These are phyloP conservation scores for Callinectes sapidus DNA, from an alignment of 2,888 invertebrate genomes.

Conservation along the genomic window DNA sequence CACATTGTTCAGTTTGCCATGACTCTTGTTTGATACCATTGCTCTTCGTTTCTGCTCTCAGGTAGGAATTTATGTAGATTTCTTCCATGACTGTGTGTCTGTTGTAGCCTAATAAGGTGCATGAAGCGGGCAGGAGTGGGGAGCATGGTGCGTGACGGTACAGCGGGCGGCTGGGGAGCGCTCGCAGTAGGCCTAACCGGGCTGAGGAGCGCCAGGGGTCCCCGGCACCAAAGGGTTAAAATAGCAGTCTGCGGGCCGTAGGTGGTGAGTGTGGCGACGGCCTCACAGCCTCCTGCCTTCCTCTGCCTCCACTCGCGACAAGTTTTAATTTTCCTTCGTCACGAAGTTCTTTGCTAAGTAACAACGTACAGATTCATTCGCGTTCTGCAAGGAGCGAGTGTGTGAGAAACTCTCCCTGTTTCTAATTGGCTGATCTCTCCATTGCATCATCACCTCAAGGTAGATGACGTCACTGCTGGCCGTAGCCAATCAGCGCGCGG, in stretches of 20 bases:
- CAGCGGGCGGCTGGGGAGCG: conserved; percentile 40
- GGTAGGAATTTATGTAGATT: not conserved
- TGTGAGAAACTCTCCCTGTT: conserved; percentile 39
- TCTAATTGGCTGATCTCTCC: conserved; percentile 62
- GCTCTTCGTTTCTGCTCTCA: not conserved
- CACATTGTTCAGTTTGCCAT: not conserved
- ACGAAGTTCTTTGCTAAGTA: conserved; percentile 20
- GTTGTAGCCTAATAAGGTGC: conserved; percentile 41
- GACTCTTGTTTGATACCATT: not conserved
- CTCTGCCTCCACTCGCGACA: not conserved
- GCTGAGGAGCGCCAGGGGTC: conserved; percentile 52
- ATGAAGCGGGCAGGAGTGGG: conserved; percentile 42
- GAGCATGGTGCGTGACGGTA: conserved; percentile 59
- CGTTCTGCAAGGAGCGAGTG: conserved; percentile 51
- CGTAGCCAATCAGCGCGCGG: conserved; percentile 48
- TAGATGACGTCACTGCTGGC: conserved; percentile 56
- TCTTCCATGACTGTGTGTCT: not conserved
- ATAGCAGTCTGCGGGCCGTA: conserved; percentile 58
- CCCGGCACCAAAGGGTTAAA: conserved; percentile 66
- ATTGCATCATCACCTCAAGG: conserved; percentile 65
- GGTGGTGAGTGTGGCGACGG: conserved; percentile 27
- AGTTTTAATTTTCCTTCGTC: conserved; percentile 10
- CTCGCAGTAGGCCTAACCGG: conserved; percentile 58
- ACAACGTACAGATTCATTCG: not conserved
- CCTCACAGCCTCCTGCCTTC: not conserved